These are phyloP conservation scores for Eristalis tenax DNA, from an alignment of 2,888 invertebrate genomes.

Conservation along the genomic window DNA sequence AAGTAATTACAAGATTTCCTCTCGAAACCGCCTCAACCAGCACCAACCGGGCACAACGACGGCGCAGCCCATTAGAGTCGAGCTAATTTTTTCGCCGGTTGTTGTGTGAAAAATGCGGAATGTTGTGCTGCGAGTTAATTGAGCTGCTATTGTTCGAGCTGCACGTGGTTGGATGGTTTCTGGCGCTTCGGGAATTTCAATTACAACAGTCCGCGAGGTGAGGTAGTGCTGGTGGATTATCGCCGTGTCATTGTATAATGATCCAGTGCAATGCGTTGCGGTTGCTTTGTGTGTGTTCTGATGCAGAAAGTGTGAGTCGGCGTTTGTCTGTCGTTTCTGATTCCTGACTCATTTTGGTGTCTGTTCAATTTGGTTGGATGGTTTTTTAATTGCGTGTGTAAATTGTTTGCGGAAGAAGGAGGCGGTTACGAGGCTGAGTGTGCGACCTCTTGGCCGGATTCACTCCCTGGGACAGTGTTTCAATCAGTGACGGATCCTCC, in stretches of 20 bases:
- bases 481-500: no score
- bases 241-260: background rate
- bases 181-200: background rate
- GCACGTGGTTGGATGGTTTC: background rate
- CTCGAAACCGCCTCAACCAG: background rate
- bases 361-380: background rate
- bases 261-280: background rate
- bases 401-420: background rate
- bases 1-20: background rate
- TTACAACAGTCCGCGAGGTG: background rate
- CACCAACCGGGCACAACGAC: no score
- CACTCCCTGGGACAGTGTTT: no score
- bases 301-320: background rate
- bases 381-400: background rate
- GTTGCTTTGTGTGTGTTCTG: background rate
- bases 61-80: background rate
- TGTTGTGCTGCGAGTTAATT: background rate
- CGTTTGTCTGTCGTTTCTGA: background rate
- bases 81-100: background rate
- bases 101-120: background rate
- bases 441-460: background rate
- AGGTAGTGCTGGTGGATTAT: background rate
- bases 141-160: background rate
- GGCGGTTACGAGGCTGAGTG: background rate
- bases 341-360: background rate